Percentiles rank a stretch among this genome's conserved stretches.
Evolutionary conservation across 1,140 invertebrate species (phyloP).

Genomic region (Elysia chlorotica): DNA sequence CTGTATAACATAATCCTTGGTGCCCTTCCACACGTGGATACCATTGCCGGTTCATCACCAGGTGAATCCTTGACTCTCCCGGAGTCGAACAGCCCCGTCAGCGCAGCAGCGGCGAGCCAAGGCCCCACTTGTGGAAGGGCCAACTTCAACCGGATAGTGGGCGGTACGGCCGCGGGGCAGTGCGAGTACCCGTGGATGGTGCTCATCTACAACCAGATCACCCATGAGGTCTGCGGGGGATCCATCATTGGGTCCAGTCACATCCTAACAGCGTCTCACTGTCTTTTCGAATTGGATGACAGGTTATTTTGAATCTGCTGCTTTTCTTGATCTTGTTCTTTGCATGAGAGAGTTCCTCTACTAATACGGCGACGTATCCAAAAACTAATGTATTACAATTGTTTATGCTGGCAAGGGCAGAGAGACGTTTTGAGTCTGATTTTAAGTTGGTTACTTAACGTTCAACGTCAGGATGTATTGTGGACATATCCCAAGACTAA

Average conservation of each 20-base stretch:
- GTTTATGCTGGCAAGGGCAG: not conserved
- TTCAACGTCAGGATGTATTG: no score
- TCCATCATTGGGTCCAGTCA: slow-evolving; percentile 32
- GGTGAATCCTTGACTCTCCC: not conserved
- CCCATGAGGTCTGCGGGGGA: slow-evolving; percentile 25
- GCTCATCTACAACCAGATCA: not conserved
- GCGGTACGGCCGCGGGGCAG: not conserved
- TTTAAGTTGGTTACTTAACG: no score
- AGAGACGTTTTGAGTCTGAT: not conserved
- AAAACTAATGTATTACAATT: not conserved
- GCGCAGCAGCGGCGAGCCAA: no score
- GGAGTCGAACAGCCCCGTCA: no score
- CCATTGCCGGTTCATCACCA: not conserved
- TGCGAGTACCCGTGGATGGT: slow-evolving; percentile 27
- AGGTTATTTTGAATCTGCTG: not conserved
- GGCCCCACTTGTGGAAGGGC: no score
- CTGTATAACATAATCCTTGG: not conserved
- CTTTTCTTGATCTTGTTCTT: not conserved
- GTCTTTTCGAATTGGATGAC: slow-evolving; percentile 11
- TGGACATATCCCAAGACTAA: no score
- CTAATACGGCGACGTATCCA: not conserved
- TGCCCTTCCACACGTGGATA: not conserved
- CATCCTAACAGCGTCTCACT: slow-evolving; percentile 41
- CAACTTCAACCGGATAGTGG: slow-evolving; percentile 18
- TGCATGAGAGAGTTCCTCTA: not conserved